Conservation (phyloP, 2,797 vertebrate genomes). For the Chloroceryle amazona region DNA sequence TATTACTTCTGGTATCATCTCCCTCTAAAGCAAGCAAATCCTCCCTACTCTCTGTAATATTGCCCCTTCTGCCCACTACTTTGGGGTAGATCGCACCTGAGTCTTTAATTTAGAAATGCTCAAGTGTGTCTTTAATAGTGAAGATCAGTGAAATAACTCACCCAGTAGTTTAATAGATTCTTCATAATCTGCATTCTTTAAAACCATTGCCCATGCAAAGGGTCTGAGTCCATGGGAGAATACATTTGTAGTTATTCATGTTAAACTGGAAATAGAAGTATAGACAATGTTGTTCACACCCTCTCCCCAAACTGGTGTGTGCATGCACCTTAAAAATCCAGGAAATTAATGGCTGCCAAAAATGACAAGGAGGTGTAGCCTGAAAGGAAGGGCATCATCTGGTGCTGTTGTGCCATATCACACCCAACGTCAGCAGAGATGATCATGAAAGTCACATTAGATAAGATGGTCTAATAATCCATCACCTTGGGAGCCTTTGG, state of each 20-base stretch:
- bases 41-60: rapidly evolving
- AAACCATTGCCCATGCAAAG: background rate
- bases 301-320: rapidly evolving
- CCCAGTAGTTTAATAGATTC: background rate
- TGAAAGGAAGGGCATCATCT: background rate
- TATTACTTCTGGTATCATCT: background rate
- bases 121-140: background rate
- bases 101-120: background rate
- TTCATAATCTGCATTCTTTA: background rate
- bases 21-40: background rate
- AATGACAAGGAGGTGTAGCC: background rate
- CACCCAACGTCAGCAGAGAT: background rate
- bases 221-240: rapidly evolving
- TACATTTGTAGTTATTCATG: background rate
- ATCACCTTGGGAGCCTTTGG: background rate
- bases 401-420: background rate
- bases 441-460: rapidly evolving
- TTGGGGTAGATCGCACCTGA: background rate
- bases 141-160: background rate
- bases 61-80: background rate
- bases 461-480: background rate
- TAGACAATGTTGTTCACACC: background rate
- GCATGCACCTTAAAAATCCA: background rate
- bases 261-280: background rate
- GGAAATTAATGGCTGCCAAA: background rate